Percentiles rank a stretch among this genome's conserved stretches.
These are phyloP conservation scores for Calameuta idolon DNA, from an alignment of 2,888 invertebrate species.

Conservation along the genomic window DNA sequence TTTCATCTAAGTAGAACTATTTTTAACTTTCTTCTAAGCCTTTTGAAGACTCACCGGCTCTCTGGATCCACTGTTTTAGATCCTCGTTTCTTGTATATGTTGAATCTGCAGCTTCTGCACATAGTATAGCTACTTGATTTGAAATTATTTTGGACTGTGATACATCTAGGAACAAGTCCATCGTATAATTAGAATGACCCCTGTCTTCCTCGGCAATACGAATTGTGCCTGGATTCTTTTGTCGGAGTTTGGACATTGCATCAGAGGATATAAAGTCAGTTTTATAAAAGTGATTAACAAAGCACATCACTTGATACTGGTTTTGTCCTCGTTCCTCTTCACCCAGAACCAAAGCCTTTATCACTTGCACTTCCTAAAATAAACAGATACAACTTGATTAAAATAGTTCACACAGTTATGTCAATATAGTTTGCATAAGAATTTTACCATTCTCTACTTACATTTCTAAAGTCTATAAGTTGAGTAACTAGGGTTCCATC, in stretches of 20 bases:
- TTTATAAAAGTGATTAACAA: slow-evolving; percentile 89
- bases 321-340: slow-evolving; percentile 93
- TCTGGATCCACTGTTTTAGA: slow-evolving; percentile 81
- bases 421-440: slow-evolving; percentile 1
- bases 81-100: slow-evolving; percentile 85
- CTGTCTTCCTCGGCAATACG: slow-evolving; percentile 91
- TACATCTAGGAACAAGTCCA: slow-evolving; percentile 84
- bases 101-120: slow-evolving; percentile 80
- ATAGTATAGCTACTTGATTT: slow-evolving; percentile 80
- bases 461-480: slow-evolving; percentile 94
- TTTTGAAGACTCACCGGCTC: slow-evolving; percentile 73
- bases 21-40: background rate
- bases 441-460: slow-evolving; percentile 69
- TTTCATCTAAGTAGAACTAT: background rate
- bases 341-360: slow-evolving; percentile 88
- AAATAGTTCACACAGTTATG: background rate
- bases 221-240: slow-evolving; percentile 88
- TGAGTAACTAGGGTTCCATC: slow-evolving; percentile 94
- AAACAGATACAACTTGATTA: slow-evolving; percentile 28
- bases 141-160: slow-evolving; percentile 78
- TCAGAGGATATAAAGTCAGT: slow-evolving; percentile 96
- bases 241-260: slow-evolving; percentile 95
- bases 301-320: slow-evolving; percentile 91
- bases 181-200: slow-evolving; percentile 84
- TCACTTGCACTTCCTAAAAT: slow-evolving; percentile 89